Percentiles rank a stretch among this genome's conserved stretches.
Conservation (phyloP, 2,113 vertebrate species). For the Elaphurus davidianus region DNA sequence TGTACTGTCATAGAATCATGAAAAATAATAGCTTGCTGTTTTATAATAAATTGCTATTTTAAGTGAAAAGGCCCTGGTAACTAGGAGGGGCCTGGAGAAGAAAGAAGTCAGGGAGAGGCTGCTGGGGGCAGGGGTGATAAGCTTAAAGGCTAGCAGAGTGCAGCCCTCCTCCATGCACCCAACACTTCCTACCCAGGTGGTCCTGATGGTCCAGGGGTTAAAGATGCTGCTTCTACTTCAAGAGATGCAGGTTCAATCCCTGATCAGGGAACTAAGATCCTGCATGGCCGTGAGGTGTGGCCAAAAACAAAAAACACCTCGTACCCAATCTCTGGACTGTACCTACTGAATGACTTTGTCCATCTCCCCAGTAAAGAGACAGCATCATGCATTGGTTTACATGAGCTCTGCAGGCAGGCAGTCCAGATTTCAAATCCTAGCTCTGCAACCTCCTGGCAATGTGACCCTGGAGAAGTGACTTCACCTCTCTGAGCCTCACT, state of each 20-base stretch:
- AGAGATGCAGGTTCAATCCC: neutral
- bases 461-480: neutral
- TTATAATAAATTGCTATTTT: neutral
- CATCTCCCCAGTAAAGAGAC: neutral
- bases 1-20: neutral
- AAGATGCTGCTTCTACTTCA: neutral
- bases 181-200: neutral
- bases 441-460: neutral
- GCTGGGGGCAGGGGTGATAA: neutral
- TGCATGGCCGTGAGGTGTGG: neutral
- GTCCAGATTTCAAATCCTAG: neutral
- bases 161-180: neutral
- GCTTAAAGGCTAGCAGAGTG: slow-evolving; percentile 16
- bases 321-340: neutral
- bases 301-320: neutral
- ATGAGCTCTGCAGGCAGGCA: too few relatives aligned
- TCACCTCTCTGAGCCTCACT: neutral
- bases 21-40: neutral
- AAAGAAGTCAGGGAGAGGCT: neutral
- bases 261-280: neutral
- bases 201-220: neutral
- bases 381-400: too few relatives aligned
- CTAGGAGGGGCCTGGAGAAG: neutral
- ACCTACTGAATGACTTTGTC: neutral
- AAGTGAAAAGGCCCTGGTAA: neutral